Base-by-base conservation (phyloP, 92 coral and sea anemone species). In the Phenganax marumi region DNA sequence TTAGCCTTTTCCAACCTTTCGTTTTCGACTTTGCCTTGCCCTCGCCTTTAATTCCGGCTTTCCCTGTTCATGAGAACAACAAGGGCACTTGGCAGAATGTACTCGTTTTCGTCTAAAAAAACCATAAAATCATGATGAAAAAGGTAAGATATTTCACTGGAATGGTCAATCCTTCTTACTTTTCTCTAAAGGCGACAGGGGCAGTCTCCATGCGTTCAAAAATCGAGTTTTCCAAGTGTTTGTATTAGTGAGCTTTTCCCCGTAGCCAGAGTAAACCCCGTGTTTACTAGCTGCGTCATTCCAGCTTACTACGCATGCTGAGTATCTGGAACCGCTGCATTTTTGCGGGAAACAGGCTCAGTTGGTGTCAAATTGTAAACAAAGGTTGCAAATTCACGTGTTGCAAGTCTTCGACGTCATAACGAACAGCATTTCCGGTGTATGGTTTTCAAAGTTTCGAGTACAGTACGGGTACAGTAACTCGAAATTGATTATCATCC, bases 71-170 rank as follows among this genome's bases (percentile, higher is more conserved):
- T 91, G 86, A 23, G 92, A 88, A 79, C 99, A 96, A 88, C 99
- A 96, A 70, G 99, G 91, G 74, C 99, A 96, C 89, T 93, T 91
- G 73, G 89, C 62, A 64, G 99, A 89, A 89, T 96, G 99, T 25
- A 91, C 92, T 72, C 99, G 97, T 75, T 92, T 96, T 91, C 99
- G 86, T 81, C 99, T 96, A 68, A 81, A 87, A 78, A 57, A 77
- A 25, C 8, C 54, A 49, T 1, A 60, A 47, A 60, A 57, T 39
- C 24, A n/a, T 68, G 62, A 68, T 46, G 3, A 72, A 81, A 71
- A 64, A 48, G n/a, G n/a, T 18, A 16, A 26, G 48, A 72, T 73
- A 62, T 74, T 49, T 17, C 72, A 68, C 25, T 22, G 33, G n/a
- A 9, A 80, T 54, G 2, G 21, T 7, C 85, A 56, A 8, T 66